Evolutionary conservation across 1,140 invertebrate genomes (phyloP), one percentile per base, ranked within the genome.

Genomic region (Camponotus vicinus): DNA sequence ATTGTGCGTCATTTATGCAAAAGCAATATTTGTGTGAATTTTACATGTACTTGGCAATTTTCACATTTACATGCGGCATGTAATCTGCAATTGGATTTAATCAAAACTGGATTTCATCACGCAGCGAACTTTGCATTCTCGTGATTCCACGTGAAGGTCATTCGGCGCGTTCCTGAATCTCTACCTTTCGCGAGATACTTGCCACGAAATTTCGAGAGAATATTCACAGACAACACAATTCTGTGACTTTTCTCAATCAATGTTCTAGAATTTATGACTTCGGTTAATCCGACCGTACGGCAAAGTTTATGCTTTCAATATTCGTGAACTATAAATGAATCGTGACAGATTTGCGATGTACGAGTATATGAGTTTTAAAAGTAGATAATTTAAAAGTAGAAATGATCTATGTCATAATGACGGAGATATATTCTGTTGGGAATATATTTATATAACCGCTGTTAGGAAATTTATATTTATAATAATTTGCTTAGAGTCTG

Each of bases 51-150:
- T 27, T 32, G 55, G 15, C 32, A 45, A 9, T 61, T 34, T 2
- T 27, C 13, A 45, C 55, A 61, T 73, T 83, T 83, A 59, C 55
- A 61, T 40, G 73, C 8, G 34, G 40, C 45, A 21, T 32, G 57
- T 73, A 73, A 83, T 75, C n/a, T 13, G 57, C 79, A 83, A 83
- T 83, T 83, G 69, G 40, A 83, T 75, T 83, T 83, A 83, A 73
- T 83, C 79, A 75, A 83, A 83, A 75, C 55, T 83, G 55, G 57
- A 83, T 83, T 73, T 83, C 40, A 83, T 75, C 40, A 83, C 37
- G 45, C 15, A 82, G 18, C 67, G 27, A 59, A 67, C 67, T n/a
- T 82, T 18, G 55, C 37, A 73, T 82, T 82, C 69, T 59, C 55
- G 67, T 21, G 67, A 73, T 61, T 82, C 52, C 45, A 9, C 67